Evolutionary conservation across 2,888 invertebrate genomes (phyloP), one percentile per base, ranked within the genome.

Genomic region (Leptodirus hochenwartii): DNA sequence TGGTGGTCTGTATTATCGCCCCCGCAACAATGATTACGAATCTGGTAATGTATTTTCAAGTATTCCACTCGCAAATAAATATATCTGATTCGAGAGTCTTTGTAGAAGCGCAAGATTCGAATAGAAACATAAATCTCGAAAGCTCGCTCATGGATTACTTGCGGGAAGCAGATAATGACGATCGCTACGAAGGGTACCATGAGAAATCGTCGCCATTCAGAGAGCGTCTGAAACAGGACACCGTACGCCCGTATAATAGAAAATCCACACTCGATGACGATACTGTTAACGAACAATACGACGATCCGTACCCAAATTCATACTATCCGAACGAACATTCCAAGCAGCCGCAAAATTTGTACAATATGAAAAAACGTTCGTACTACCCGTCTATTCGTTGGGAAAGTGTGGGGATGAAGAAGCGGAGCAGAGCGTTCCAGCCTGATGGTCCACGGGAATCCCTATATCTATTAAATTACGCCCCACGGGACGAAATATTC

Each of bases 201-300:
- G 53, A 56, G 36, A 53, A 62, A 31, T 56, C 61, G 13, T 63
- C 65, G 28, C 47, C 61, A 2, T 69, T 67, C 37, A 59, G 68
- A 38, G 69, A 69, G 39, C 44, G 54, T 15, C 40, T 62, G 51
- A 60, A 62, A 12, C 64, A 64, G 42, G 64, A 66, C 42, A 62
- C 61, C 39, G 60, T 53, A 10, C 33, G 28, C 15, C 14, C 29
- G n/a, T 2, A 24, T 3, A 11, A 9, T 14, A 11, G 8, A 3
- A 6, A 9, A 12, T 27, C 17, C 6, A 22, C 17, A 17, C 14
- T 12, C 13, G 22, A 29, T 5, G n/a, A 15, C 14, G 3, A 23
- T 8, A 15, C 12, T 4, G 22, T n/a, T 8, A 11, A 23, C 10
- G 29, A 23, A 10, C 15, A n/a, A n/a, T n/a, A n/a, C n/a, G n/a